A percentile compares a stretch with the other conserved stretches of the same genome.
Conservation (phyloP, 2,113 vertebrate genomes). For the Ailuropoda melanoleuca region DNA sequence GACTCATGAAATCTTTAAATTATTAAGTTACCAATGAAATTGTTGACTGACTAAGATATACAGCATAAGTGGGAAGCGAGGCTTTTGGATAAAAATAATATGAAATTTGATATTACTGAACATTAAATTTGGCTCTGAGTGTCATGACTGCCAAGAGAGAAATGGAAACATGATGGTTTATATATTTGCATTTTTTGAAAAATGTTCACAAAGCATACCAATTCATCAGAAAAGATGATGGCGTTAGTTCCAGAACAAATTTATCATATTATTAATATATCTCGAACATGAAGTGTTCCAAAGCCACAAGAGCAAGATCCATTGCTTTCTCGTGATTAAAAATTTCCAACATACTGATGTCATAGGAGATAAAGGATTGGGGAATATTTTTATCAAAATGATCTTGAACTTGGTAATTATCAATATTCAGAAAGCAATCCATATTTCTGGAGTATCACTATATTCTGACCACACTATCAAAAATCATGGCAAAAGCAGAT, state of each 20-base stretch:
- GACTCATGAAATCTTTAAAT: neutral
- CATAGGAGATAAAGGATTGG: neutral
- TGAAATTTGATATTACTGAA: neutral
- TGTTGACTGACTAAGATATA: slow-evolving; percentile 29
- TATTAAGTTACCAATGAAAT: neutral
- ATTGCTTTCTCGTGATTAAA: neutral
- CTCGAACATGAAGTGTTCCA: neutral
- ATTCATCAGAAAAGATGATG: neutral
- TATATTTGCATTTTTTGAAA: neutral
- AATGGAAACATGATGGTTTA: neutral
- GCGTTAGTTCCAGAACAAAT: neutral
- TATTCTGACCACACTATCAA: neutral
- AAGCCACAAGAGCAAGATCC: neutral
- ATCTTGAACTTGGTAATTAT: neutral
- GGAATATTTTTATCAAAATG: neutral
- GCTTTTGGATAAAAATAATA: neutral
- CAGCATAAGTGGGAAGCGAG: neutral
- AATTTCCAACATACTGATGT: neutral
- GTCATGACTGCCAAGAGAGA: neutral
- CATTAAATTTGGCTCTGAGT: neutral
- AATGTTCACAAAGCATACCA: neutral
- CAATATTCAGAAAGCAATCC: slow-evolving; percentile 23
- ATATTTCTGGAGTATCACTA: neutral
- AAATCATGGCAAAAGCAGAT: neutral
- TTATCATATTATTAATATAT: neutral